Evolutionary conservation across 2,113 vertebrate species (phyloP).

Genomic region (Athene cunicularia): DNA sequence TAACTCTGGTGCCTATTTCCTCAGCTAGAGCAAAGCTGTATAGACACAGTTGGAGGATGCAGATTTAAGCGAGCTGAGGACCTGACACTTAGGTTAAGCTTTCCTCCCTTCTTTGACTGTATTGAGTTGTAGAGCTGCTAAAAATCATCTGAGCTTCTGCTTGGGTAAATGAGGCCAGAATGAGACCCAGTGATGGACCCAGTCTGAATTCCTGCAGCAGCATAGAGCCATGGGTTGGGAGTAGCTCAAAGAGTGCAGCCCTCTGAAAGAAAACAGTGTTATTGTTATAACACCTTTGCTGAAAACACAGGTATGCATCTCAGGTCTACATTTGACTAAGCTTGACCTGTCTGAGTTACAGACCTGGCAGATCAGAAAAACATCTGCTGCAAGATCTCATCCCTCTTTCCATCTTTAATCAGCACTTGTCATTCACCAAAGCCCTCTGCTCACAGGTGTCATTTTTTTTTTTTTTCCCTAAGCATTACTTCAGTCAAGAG

Average conservation of each 20-base stretch:
- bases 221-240: background rate
- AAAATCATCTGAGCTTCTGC: background rate
- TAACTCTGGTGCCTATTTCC: background rate
- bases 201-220: background rate
- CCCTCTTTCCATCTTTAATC: background rate
- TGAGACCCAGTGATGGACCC: background rate
- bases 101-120: background rate
- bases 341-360: background rate
- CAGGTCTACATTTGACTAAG: background rate
- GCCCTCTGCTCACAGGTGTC: background rate
- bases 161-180: background rate
- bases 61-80: background rate
- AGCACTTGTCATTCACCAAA: background rate
- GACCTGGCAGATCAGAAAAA: background rate
- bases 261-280: background rate
- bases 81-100: background rate
- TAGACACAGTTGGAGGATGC: background rate
- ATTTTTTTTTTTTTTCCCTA: background rate
- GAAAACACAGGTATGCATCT: background rate
- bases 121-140: background rate
- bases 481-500: slow-evolving; percentile 85
- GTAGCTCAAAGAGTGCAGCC: background rate
- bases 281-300: background rate
- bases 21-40: background rate
- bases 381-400: background rate